Evolutionary conservation across 2,888 invertebrate genomes (phyloP).

Genomic region (Osmoderma eremita): DNA sequence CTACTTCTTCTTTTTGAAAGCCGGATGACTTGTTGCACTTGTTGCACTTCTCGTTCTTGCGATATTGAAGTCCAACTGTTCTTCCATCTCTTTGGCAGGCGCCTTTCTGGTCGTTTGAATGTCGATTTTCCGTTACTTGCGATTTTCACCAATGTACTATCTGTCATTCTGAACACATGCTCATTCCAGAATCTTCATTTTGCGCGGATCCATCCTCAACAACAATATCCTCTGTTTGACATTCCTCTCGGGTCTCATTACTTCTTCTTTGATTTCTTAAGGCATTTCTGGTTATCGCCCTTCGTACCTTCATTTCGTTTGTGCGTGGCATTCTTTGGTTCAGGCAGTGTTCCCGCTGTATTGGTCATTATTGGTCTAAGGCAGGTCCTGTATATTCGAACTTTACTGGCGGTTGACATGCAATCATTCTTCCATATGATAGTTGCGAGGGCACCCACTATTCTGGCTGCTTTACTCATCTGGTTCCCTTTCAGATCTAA

Average conservation of each 20-base stretch:
- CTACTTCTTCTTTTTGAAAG: background rate
- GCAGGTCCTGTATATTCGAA: too few species aligned
- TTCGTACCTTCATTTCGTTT: background rate
- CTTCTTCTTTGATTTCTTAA: background rate
- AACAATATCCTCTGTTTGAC: too few species aligned
- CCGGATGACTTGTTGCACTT: background rate
- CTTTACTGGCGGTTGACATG: too few species aligned
- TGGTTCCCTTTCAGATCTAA: constrained; percentile 38
- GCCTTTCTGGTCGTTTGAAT: background rate
- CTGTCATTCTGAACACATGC: background rate
- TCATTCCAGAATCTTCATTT: too few species aligned
- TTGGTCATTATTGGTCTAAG: too few species aligned
- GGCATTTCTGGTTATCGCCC: background rate
- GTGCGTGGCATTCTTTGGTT: too few species aligned
- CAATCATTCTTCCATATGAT: too few species aligned
- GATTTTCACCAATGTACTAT: constrained; percentile 1
- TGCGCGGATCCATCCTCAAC: too few species aligned
- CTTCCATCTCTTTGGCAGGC: background rate
- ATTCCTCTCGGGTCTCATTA: too few species aligned
- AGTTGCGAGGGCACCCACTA: constrained; percentile 11
- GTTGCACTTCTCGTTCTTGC: background rate
- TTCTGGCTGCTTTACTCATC: constrained; percentile 36
- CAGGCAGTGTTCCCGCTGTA: background rate
- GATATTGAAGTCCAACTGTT: too few species aligned
- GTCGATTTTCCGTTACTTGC: background rate